Conservation (phyloP, 30 jellyfish, hydroid and myxozoan species). For the Chironex yamaguchii region DNA sequence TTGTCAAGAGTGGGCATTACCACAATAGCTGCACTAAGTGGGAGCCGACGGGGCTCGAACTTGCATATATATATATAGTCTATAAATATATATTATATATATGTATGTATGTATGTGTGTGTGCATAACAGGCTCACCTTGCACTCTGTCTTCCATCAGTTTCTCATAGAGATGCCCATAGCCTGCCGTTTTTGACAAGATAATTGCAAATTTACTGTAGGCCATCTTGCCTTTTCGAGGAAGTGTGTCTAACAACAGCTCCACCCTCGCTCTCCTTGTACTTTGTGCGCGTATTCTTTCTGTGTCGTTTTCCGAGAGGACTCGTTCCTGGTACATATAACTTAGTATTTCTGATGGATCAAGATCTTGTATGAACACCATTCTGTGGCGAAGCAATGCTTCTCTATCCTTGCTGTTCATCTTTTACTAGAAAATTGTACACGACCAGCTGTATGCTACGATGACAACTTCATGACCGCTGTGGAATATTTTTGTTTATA, state of each 20-base stretch:
- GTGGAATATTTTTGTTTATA: no score
- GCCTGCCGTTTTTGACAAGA: conserved; percentile 22
- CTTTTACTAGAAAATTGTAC: no score
- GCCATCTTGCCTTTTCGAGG: conserved; percentile 94
- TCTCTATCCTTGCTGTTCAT: conserved; percentile 70
- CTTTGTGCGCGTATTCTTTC: conserved; percentile 68
- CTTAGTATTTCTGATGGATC: conserved; percentile 68
- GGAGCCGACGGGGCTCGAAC: no score
- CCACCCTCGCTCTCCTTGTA: conserved; percentile 78
- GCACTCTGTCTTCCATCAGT: neutral
- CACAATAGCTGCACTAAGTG: no score
- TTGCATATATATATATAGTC: no score
- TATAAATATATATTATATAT: no score
- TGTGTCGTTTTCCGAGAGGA: conserved; percentile 76
- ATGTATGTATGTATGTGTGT: no score
- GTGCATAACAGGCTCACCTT: no score
- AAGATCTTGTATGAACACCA: conserved; percentile 69
- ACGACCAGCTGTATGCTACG: no score
- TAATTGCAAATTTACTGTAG: conserved; percentile 39
- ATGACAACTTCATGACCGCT: no score
- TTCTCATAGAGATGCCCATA: conserved; percentile 66
- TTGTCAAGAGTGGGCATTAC: no score
- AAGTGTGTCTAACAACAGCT: conserved; percentile 70
- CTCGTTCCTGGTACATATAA: conserved; percentile 64
- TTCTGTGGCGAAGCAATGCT: conserved; percentile 51